Evolutionary conservation across 2,113 vertebrate genomes (phyloP).

Genomic region (Setophaga coronata): DNA sequence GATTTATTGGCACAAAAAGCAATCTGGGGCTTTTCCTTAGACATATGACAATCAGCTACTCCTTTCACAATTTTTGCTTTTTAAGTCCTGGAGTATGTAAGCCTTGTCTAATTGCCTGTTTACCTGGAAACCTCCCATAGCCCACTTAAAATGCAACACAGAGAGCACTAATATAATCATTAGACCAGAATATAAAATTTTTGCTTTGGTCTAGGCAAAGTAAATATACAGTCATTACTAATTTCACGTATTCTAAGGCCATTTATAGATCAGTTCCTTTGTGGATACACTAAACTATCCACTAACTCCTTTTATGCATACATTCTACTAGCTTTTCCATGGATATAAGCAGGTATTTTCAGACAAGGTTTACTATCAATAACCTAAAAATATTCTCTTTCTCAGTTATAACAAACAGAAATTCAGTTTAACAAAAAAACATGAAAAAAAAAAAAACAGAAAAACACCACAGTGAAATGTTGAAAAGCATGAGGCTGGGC

Average conservation of each 20-base stretch:
- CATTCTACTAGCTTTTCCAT: neutral
- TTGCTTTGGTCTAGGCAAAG: neutral
- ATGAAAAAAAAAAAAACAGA: fast-evolving
- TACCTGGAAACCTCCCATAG: neutral
- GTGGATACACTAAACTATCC: neutral
- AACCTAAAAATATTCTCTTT: neutral
- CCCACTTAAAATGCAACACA: neutral
- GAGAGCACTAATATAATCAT: neutral
- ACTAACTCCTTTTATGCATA: neutral
- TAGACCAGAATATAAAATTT: neutral
- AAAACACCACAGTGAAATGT: neutral
- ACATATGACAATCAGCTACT: neutral
- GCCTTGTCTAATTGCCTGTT: neutral
- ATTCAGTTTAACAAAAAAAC: neutral
- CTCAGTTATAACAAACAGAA: neutral
- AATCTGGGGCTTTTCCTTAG: neutral
- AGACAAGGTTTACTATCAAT: neutral
- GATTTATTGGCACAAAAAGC: neutral
- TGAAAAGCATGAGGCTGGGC: neutral
- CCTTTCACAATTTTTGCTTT: neutral
- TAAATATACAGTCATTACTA: neutral
- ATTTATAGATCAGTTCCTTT: neutral
- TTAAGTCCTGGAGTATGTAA: neutral
- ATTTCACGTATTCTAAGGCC: neutral
- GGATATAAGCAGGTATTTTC: neutral